These are phyloP conservation scores for Pelmatolapia mariae DNA, from an alignment of 2,113 vertebrate species.

Conservation along the genomic window DNA sequence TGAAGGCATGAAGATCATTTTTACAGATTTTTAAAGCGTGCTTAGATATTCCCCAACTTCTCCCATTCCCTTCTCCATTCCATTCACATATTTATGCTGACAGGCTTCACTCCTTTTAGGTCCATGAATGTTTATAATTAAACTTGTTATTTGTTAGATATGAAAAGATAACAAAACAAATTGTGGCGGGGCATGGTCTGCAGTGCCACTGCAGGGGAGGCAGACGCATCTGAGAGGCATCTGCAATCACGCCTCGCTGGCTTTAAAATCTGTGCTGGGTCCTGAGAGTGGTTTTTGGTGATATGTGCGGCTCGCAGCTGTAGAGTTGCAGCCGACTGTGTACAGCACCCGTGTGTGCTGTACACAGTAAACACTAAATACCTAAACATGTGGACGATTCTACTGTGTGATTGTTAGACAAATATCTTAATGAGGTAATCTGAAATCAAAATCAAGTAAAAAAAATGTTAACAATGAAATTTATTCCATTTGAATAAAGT, in stretches of 20 bases:
- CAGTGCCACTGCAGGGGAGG: background rate
- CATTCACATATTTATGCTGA: background rate
- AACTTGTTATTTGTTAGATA: background rate
- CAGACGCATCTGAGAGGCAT: background rate
- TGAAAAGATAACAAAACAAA: background rate
- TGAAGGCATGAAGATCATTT: background rate
- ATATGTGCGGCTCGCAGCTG: background rate
- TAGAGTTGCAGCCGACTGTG: background rate
- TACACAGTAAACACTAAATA: too few relatives aligned
- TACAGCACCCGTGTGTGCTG: background rate
- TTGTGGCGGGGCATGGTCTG: background rate
- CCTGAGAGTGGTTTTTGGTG: background rate
- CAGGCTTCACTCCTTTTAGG: background rate
- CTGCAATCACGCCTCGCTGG: background rate
- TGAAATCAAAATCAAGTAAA: background rate
- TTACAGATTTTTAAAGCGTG: background rate
- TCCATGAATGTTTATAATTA: background rate
- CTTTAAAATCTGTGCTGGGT: background rate
- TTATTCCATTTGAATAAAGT: background rate
- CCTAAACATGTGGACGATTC: background rate
- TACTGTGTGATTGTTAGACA: background rate
- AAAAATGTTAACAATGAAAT: background rate
- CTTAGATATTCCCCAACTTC: background rate
- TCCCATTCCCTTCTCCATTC: background rate
- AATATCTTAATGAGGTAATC: background rate